Conservation (phyloP, 2,113 vertebrate species). For the Cricetomys ansorgei region DNA sequence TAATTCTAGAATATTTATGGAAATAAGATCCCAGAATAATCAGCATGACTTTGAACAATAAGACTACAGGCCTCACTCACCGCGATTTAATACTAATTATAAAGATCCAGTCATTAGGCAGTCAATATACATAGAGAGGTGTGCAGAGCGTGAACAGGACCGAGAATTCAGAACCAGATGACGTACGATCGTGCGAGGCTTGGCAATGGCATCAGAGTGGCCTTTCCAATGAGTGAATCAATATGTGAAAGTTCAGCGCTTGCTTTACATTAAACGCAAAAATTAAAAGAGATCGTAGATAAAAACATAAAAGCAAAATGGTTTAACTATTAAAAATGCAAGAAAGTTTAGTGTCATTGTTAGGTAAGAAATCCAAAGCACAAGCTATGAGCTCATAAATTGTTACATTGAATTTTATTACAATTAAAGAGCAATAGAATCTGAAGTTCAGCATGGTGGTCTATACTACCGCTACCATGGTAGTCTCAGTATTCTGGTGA, state of each 20-base stretch:
- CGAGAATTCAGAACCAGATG: background rate
- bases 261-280: background rate
- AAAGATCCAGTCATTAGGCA: background rate
- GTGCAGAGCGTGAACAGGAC: background rate
- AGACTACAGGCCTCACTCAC: background rate
- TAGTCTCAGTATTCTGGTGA: background rate
- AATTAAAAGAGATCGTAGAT: background rate
- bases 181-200: background rate
- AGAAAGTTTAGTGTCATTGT: background rate
- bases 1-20: background rate
- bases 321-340: background rate
- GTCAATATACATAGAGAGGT: background rate
- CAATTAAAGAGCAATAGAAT: background rate
- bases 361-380: background rate
- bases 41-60: background rate
- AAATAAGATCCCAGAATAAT: slow-evolving; percentile 37
- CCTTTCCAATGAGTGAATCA: background rate
- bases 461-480: background rate
- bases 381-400: background rate
- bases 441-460: background rate
- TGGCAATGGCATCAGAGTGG: background rate
- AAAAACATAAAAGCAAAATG: background rate
- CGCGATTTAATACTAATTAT: background rate
- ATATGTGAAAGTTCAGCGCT: background rate
- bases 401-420: background rate